Base-by-base conservation (phyloP, 2,888 invertebrate species). In the Gandaritis pyraliata region DNA sequence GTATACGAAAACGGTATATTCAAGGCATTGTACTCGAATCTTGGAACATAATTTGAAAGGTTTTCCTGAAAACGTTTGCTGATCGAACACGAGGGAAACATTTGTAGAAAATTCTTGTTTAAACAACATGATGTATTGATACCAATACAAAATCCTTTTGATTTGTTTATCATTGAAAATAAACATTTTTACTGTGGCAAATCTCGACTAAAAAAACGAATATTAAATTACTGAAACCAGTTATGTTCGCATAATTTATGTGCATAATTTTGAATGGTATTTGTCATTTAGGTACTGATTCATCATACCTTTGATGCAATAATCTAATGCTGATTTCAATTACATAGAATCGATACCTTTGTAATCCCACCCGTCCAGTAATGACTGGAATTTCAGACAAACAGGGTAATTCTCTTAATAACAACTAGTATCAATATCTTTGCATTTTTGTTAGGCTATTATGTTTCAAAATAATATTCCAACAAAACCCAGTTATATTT, bases 351-450 rank as follows among this genome's bases (percentile, higher is more conserved):
- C 43, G 23, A 52, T 52, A 56, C 18, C 52, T 18, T 43, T 54
- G 43, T 38, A 48, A 49, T 50, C 16, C 45, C 15, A 5, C 53
- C 45, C 15, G 48, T 16, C 43, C 29, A n/a, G 16, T 55, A 62
- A 61, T 52, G 52, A 18, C 57, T 52, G 38, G 65, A 65, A 57
- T 66, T 65, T 56, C 66, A 65, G 48, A 55, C 66, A 69, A 68
- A 68, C 68, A 71, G 33, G 33, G 10, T 33, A 33, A 33, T 8
- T 33, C 33, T 33, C 33, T 8, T 33, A 33, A 33, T 10, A 33
- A 33, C 3, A 23, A 5, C 23, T 23, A n/a, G n/a, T n/a, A n/a
- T 23, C 23, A n/a, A n/a, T 23, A 23, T 23, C 1, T 23, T 23
- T 23, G 23, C 3, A 6, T 23, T 23, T 23, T 23, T 23, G 23